Conservation (phyloP, 1,140 invertebrate species). For the Zaprionus taronus region DNA sequence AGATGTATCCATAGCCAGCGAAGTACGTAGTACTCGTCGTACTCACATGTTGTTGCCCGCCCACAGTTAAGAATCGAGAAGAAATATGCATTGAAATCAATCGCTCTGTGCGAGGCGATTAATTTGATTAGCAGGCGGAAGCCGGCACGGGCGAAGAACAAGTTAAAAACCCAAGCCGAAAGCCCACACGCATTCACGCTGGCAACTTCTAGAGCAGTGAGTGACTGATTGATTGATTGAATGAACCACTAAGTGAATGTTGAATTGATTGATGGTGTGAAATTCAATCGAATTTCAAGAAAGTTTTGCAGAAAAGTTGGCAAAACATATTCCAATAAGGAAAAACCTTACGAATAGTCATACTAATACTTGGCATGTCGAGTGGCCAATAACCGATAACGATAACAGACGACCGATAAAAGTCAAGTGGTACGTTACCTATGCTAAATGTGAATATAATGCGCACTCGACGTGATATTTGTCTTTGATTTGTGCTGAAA, state of each 20-base stretch:
- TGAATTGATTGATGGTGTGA: constrained; percentile 27
- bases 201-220: constrained; percentile 34
- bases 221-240: constrained; percentile 31
- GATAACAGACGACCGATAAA: constrained; percentile 23
- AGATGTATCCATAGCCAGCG: constrained; percentile 20
- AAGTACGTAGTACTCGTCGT: background rate
- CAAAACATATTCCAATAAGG: background rate
- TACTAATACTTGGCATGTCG: background rate
- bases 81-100: constrained; percentile 21
- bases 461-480: constrained; percentile 39
- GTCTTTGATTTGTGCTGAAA: constrained; percentile 36
- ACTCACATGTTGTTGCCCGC: constrained; percentile 30
- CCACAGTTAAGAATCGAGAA: constrained; percentile 35
- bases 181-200: constrained; percentile 45
- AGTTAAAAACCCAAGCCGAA: constrained; percentile 14
- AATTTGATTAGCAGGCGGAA: constrained; percentile 79
- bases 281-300: constrained; percentile 23
- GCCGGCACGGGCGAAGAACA: constrained; percentile 27
- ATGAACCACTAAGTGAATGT: constrained; percentile 21
- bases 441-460: constrained; percentile 43
- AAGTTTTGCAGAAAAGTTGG: background rate
- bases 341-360: background rate
- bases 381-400: constrained; percentile 13
- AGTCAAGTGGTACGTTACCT: background rate
- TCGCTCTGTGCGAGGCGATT: constrained; percentile 44